phyloP scores from a whole-genome alignment of 2,888 invertebrate genomes.

The Lithosia quadra region DNA sequence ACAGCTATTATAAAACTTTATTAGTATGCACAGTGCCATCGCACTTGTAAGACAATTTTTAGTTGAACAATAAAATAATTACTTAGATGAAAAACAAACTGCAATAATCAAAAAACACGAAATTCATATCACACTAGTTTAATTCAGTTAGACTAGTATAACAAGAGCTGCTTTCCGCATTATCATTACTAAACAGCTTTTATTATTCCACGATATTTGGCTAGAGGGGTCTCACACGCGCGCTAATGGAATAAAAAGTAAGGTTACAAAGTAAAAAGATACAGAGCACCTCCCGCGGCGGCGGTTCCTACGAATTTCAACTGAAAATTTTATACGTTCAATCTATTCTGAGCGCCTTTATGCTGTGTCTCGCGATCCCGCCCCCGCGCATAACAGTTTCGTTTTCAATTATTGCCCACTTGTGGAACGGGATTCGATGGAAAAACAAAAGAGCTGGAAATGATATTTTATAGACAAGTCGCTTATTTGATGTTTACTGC shows the following conservation, averaged over 20 bases:
- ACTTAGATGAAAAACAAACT: slow-evolving; percentile 68
- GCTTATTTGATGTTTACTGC: slow-evolving; percentile 84
- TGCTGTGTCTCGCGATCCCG: slow-evolving; percentile 83
- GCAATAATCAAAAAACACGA: slow-evolving; percentile 72
- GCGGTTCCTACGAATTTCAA: slow-evolving; percentile 84
- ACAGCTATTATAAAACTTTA: slow-evolving; percentile 65
- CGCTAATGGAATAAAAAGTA: slow-evolving; percentile 87
- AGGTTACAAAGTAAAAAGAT: slow-evolving; percentile 87
- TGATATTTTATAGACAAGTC: slow-evolving; percentile 85
- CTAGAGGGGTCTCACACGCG: slow-evolving; percentile 84
- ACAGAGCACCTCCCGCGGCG: slow-evolving; percentile 83
- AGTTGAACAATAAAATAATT: slow-evolving; percentile 52
- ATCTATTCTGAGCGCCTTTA: slow-evolving; percentile 86
- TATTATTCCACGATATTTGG: slow-evolving; percentile 86
- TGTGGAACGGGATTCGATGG: slow-evolving; percentile 84
- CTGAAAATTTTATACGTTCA: slow-evolving; percentile 87
- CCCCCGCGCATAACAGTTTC: slow-evolving; percentile 83
- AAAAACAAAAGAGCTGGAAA: slow-evolving; percentile 84
- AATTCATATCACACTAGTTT: slow-evolving; percentile 75
- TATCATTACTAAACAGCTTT: slow-evolving; percentile 86
- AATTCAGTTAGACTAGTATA: slow-evolving; percentile 79
- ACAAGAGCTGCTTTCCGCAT: slow-evolving; percentile 77
- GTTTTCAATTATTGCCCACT: slow-evolving; percentile 87
- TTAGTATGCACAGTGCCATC: slow-evolving; percentile 18
- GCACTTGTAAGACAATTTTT: slow-evolving; percentile 30